Conservation (phyloP, 2,797 vertebrate species). For the Tarsius wallacei region DNA sequence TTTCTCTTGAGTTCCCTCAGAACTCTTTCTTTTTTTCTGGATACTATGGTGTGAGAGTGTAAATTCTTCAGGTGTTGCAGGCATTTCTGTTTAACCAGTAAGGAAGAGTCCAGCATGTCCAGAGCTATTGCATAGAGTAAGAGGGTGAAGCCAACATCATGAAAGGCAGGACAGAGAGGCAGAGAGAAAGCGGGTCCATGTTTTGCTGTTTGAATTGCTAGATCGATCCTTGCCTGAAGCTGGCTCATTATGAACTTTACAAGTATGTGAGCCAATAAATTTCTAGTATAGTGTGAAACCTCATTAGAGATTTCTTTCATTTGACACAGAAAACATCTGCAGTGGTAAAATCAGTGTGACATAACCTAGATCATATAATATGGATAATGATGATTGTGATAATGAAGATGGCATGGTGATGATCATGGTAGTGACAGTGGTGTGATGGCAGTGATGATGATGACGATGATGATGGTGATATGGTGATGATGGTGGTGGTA, state of each 20-base stretch:
- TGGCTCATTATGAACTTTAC: background rate
- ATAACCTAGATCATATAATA: background rate
- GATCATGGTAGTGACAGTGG: too few relatives aligned
- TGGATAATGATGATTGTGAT: too few relatives aligned
- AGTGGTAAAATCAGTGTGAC: background rate
- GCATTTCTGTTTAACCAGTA: too few relatives aligned
- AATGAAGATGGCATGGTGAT: too few relatives aligned
- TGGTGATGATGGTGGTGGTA: too few relatives aligned
- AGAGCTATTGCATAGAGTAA: background rate
- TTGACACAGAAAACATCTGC: background rate
- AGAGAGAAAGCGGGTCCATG: background rate
- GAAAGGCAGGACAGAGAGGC: background rate
- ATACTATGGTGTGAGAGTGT: background rate
- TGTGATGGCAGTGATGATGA: too few relatives aligned
- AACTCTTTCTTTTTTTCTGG: background rate
- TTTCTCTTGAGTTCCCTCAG: background rate
- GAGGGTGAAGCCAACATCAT: background rate
- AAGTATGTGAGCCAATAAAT: background rate
- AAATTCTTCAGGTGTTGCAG: background rate
- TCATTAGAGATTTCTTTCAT: background rate
- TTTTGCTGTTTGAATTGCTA: background rate
- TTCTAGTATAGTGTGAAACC: too few relatives aligned
- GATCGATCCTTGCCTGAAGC: background rate
- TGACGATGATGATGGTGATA: too few relatives aligned
- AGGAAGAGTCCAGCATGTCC: background rate